These are phyloP conservation scores for Diplogasteroides magnus DNA, from an alignment of 1,140 invertebrate genomes.

Conservation along the genomic window DNA sequence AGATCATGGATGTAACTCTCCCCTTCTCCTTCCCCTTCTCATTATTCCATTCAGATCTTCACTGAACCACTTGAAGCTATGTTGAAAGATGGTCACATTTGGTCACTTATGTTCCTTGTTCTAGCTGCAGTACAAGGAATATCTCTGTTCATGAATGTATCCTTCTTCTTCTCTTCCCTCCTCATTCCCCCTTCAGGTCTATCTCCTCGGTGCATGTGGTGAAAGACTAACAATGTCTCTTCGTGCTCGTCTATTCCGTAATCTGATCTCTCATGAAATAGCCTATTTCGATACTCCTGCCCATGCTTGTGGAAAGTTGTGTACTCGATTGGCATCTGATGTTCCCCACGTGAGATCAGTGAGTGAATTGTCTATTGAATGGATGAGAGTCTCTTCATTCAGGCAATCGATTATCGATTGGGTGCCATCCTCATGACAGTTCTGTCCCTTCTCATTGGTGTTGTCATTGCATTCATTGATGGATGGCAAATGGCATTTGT, in stretches of 20 bases:
- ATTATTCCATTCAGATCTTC: slow-evolving; percentile 36
- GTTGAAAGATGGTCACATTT: slow-evolving; percentile 39
- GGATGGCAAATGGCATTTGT: slow-evolving; percentile 57
- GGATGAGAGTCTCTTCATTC: slow-evolving; percentile 4
- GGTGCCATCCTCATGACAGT: slow-evolving; percentile 56
- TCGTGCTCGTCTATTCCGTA: slow-evolving; percentile 56
- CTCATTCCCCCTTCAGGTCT: slow-evolving; percentile 20
- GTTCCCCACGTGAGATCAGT: slow-evolving; percentile 60
- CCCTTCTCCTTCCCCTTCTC: slow-evolving; percentile 1
- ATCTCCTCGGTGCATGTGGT: slow-evolving; percentile 52
- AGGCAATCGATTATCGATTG: slow-evolving; percentile 59
- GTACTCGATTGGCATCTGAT: slow-evolving; percentile 61
- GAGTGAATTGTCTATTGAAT: slow-evolving; percentile 21
- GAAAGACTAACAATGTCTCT: slow-evolving; percentile 59
- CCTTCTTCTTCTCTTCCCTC: not conserved
- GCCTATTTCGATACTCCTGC: slow-evolving; percentile 60
- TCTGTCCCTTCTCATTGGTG: slow-evolving; percentile 56
- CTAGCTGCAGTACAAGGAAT: slow-evolving; percentile 21
- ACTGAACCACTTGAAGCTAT: slow-evolving; percentile 29
- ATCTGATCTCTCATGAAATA: slow-evolving; percentile 60
- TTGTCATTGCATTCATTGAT: slow-evolving; percentile 56
- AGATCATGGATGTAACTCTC: slow-evolving; percentile 26
- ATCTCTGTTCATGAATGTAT: not conserved
- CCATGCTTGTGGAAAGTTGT: slow-evolving; percentile 59
- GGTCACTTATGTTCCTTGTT: slow-evolving; percentile 44